Base-by-base conservation (phyloP, 1,140 invertebrate species). In the Euwallacea fornicatus region DNA sequence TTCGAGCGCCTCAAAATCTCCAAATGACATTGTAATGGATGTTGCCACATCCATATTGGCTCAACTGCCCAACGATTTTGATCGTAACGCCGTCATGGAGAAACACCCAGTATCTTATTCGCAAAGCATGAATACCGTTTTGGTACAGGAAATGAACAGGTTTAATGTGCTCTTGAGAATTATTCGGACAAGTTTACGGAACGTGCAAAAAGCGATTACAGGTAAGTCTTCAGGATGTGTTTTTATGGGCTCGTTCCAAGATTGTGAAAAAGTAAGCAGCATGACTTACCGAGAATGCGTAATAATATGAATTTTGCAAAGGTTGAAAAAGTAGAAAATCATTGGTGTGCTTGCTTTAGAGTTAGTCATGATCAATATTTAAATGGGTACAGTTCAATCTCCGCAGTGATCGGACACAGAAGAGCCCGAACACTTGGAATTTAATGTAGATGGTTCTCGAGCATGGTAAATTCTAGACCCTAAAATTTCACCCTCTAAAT, bases 81-180 rank as follows among this genome's bases (percentile, higher is more conserved):
- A 94, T 83, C 80, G 92, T 43, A 83, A 90, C 77, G 79, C 84
- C 43, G 84, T 90, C 62, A 79, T 89, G 80, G 80, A 86, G 79
- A 89, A 91, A 83, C 93, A 93, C 85, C 90, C 95, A 42, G 92
- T 92, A 42, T 83, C 85, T 42, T 90, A 97, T 82, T 85, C 89
- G 80, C 92, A 95, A 81, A 94, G 92, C 71, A 94, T 96, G 92
- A 95, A 95, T 78, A 95, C 94, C 7, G 95, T 97, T 2, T 83
- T 97, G 42, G 91, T 97, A 0, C 96, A 98, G 84, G 95, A 97
- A 85, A 96, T 96, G 88, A 91, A 89, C 7, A 82, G 95, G 62
- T 98, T 95, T 75, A 97, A 97, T 76, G 90, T 88, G 69, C 84
- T 98, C 0, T 84, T 96, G 0, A 79, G 75, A 8, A 87, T 88